These are phyloP conservation scores for Drosophila infuscata DNA, from an alignment of 2,888 invertebrate species.

Conservation along the genomic window DNA sequence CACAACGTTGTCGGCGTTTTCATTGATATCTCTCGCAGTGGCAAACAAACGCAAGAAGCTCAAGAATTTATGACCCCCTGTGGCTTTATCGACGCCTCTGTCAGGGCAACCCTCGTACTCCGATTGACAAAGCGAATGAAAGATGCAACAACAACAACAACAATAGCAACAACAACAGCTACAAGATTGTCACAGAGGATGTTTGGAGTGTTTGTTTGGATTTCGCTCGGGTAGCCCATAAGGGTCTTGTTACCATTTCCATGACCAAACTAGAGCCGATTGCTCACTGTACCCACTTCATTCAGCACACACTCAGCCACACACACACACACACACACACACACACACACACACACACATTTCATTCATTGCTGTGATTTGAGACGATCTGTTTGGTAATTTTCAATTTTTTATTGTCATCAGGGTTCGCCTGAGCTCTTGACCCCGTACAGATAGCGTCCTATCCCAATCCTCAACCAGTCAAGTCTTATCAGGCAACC, in stretches of 20 bases:
- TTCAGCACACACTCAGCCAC: constrained; percentile 53
- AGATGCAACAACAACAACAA: constrained; percentile 46
- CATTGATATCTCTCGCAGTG: constrained; percentile 71
- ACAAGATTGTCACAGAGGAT: constrained; percentile 54
- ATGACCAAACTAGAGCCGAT: constrained; percentile 28
- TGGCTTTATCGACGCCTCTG: constrained; percentile 83
- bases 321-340: constrained; percentile 31
- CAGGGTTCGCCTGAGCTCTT: constrained; percentile 68
- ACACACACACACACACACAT: constrained; percentile 32
- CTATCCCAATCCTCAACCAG: not conserved
- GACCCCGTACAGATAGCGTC: constrained; percentile 54
- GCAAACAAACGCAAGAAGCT: constrained; percentile 77
- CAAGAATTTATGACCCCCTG: constrained; percentile 81
- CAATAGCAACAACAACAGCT: constrained; percentile 10
- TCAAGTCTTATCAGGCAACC: constrained; percentile 34
- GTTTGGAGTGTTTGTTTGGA: constrained; percentile 33
- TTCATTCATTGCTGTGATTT: constrained; percentile 77
- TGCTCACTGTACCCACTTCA: constrained; percentile 69
- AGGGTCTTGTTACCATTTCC: constrained; percentile 47
- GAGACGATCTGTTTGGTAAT: constrained; percentile 55
- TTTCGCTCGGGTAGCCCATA: constrained; percentile 14
- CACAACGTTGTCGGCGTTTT: constrained; percentile 59
- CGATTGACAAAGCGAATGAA: constrained; percentile 74
- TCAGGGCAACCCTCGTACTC: constrained; percentile 51
- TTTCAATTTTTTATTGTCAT: constrained; percentile 69